Conservation (phyloP, 1,140 invertebrate genomes). For the Drosophila bocki region DNA sequence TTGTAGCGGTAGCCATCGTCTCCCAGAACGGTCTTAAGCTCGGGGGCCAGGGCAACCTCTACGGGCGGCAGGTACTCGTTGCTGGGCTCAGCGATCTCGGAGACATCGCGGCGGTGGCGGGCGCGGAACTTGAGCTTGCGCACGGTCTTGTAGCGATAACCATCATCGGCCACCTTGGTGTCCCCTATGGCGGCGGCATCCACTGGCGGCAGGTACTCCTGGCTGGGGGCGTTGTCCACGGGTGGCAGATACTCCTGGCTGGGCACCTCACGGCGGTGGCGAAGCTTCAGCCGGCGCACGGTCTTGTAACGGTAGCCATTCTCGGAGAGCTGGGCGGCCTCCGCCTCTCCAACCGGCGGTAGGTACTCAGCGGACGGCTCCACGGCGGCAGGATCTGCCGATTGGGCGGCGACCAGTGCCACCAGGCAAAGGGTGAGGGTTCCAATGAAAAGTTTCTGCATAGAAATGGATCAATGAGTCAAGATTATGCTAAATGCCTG, state of each 20-base stretch:
- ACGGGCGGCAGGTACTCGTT: slow-evolving; percentile 76
- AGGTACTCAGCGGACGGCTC: slow-evolving; percentile 69
- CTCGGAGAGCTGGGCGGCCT: slow-evolving; percentile 60
- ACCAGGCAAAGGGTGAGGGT: slow-evolving; percentile 60
- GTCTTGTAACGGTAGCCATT: slow-evolving; percentile 74
- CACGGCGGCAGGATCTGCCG: slow-evolving; percentile 30
- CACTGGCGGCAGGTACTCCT: slow-evolving; percentile 68
- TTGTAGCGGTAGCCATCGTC: slow-evolving; percentile 79
- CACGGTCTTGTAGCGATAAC: slow-evolving; percentile 71
- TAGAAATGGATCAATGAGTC: neutral
- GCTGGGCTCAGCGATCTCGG: slow-evolving; percentile 66
- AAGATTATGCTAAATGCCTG: too few species aligned
- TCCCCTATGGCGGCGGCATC: slow-evolving; percentile 54
- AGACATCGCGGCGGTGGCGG: slow-evolving; percentile 76
- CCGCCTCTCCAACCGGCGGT: slow-evolving; percentile 61
- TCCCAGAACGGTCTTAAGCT: slow-evolving; percentile 69
- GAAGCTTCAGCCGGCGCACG: slow-evolving; percentile 61
- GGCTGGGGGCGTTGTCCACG: slow-evolving; percentile 39
- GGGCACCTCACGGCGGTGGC: slow-evolving; percentile 71
- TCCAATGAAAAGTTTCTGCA: slow-evolving; percentile 67
- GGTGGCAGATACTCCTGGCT: slow-evolving; percentile 69
- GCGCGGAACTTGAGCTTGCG: slow-evolving; percentile 65
- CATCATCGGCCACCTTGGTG: slow-evolving; percentile 68
- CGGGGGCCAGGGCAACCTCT: slow-evolving; percentile 71
- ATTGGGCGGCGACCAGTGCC: slow-evolving; percentile 56